phyloP scores from a whole-genome alignment of 2,888 invertebrate species.

The Polylopha cassiicola region DNA sequence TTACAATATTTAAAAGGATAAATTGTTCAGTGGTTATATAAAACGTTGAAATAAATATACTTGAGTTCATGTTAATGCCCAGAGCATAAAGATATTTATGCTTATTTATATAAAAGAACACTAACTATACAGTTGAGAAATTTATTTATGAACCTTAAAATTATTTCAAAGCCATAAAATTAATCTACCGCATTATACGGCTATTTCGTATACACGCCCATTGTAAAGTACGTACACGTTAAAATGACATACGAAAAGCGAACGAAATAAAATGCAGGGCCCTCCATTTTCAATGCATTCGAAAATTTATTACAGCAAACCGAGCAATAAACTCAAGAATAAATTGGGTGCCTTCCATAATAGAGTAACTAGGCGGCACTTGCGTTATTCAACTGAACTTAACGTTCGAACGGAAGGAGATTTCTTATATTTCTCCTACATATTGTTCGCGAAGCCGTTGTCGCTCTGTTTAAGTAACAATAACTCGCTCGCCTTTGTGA shows the following conservation, averaged over 20 bases:
- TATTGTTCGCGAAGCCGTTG: conserved; percentile 13
- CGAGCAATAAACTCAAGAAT: conserved; percentile 50
- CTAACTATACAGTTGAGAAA: too few relatives aligned
- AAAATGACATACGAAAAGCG: conserved; percentile 34
- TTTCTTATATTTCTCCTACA: conserved; percentile 1
- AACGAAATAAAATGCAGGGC: conserved; percentile 36
- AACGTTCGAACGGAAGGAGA: conserved; percentile 5
- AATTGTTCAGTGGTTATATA: too few relatives aligned
- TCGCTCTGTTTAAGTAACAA: conserved; percentile 19
- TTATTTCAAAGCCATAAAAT: too few relatives aligned
- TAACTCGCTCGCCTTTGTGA: conserved; percentile 30
- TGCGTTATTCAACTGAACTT: conserved; percentile 12
- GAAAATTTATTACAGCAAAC: conserved; percentile 47
- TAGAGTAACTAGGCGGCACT: conserved; percentile 26
- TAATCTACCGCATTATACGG: too few relatives aligned
- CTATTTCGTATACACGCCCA: too few relatives aligned
- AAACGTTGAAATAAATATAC: too few relatives aligned
- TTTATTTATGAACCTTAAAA: too few relatives aligned
- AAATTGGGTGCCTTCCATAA: conserved; percentile 47
- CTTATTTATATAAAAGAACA: too few relatives aligned
- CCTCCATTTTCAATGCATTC: conserved; percentile 39
- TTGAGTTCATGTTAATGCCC: too few relatives aligned
- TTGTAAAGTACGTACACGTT: too few relatives aligned
- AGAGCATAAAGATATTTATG: too few relatives aligned
- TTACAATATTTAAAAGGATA: too few relatives aligned